phyloP scores from a whole-genome alignment of 2,797 vertebrate genomes.

The Melanotaenia pygmaea region DNA sequence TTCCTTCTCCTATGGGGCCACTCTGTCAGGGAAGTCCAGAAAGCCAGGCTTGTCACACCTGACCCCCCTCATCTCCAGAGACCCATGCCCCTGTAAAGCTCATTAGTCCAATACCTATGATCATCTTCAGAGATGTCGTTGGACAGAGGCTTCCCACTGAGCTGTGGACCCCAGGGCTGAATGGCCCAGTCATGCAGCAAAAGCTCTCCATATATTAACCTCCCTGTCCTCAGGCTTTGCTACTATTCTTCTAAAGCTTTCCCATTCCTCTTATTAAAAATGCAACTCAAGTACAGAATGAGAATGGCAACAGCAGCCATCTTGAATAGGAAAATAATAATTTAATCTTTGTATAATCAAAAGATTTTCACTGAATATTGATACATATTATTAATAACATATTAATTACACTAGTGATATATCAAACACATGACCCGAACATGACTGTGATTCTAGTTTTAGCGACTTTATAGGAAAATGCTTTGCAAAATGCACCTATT shows the following conservation, averaged over 20 bases:
- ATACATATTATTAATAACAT: not conserved
- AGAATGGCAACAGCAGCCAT: conserved; percentile 32
- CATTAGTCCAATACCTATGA: conserved; percentile 85
- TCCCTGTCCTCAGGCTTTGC: conserved; percentile 69
- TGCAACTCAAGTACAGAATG: conserved; percentile 32
- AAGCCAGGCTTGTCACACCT: conserved; percentile 74
- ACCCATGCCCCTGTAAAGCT: conserved; percentile 83
- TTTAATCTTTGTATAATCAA: not conserved
- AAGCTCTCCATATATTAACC: conserved; percentile 80
- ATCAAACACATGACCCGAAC: not conserved
- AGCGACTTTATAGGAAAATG: not conserved
- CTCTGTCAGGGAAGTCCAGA: conserved; percentile 66
- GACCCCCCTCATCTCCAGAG: conserved; percentile 69
- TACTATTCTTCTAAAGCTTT: conserved; percentile 67
- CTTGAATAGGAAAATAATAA: not conserved
- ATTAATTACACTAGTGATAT: not conserved
- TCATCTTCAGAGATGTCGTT: conserved; percentile 84
- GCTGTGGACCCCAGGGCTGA: conserved; percentile 72
- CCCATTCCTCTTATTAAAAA: conserved; percentile 63
- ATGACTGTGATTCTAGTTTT: not conserved
- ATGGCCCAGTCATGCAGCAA: conserved; percentile 83
- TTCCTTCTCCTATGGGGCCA: conserved; percentile 72
- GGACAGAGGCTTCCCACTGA: conserved; percentile 77
- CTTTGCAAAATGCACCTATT: not conserved
- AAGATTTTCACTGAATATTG: not conserved